Conservation (phyloP, 2,888 invertebrate genomes). For the Oeneis ivallda region DNA sequence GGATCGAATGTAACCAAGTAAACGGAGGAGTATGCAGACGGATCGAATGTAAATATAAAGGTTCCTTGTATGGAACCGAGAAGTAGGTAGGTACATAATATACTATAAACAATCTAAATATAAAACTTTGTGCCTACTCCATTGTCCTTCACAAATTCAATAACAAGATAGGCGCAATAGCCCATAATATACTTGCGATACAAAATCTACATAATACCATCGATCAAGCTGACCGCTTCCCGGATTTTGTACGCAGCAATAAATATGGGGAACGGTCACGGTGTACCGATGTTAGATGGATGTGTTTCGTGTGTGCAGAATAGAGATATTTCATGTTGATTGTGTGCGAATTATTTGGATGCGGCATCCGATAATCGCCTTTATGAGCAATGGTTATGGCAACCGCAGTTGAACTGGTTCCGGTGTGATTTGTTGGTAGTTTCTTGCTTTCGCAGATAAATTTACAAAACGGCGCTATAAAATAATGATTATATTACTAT, state of each 20-base stretch:
- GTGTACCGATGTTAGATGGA: constrained; percentile 55
- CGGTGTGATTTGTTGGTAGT: constrained; percentile 30
- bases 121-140: constrained; percentile 2
- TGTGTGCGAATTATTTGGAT: constrained; percentile 48
- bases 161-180: constrained; percentile 35
- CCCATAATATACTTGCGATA: constrained; percentile 39
- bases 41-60: no score
- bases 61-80: no score
- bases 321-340: constrained; percentile 57
- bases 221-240: constrained; percentile 60
- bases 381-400: constrained; percentile 37
- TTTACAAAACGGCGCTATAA: constrained; percentile 10
- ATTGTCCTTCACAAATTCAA: constrained; percentile 35
- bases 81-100: no score
- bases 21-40: no score
- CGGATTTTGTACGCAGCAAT: constrained; percentile 56
- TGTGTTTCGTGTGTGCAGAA: constrained; percentile 47
- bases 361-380: constrained; percentile 39
- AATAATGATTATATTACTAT: background rate
- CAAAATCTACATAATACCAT: constrained; percentile 50
- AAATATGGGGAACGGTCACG: constrained; percentile 55
- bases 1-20: no score
- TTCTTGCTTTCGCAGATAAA: constrained; percentile 19
- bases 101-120: no score
- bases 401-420: constrained; percentile 32